phyloP scores from a whole-genome alignment of 1,140 invertebrate genomes.

The Agraylea sexmaculata region DNA sequence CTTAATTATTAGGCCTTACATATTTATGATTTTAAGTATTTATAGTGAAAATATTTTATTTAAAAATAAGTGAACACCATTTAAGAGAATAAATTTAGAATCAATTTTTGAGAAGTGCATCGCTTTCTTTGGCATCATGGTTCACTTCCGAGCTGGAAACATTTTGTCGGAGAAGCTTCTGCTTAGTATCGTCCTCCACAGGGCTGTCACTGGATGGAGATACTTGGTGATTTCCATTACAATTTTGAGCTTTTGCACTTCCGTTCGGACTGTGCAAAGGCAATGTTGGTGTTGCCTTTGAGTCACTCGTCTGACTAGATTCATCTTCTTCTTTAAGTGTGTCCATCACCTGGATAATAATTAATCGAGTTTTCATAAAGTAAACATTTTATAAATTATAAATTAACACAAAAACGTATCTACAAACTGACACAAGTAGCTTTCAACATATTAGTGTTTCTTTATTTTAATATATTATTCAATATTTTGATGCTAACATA shows the following conservation, averaged over 20 bases:
- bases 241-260: slow-evolving; percentile 4
- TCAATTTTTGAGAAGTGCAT: slow-evolving; percentile 18
- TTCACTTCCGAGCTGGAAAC: slow-evolving; percentile 13
- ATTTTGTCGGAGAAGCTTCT: slow-evolving; percentile 14
- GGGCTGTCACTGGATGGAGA: slow-evolving; percentile 9
- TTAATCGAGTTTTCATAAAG: too few relatives aligned
- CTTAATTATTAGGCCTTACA: too few relatives aligned
- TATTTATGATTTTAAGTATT: not conserved
- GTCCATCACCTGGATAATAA: slow-evolving; percentile 10
- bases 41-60: slow-evolving; percentile 4
- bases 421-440: too few relatives aligned
- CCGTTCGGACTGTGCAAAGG: slow-evolving; percentile 16
- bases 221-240: slow-evolving; percentile 9
- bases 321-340: slow-evolving; percentile 17
- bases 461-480: too few relatives aligned
- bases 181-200: not conserved
- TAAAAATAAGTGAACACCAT: not conserved
- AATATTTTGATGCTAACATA: too few relatives aligned
- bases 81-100: not conserved
- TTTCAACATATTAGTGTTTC: too few relatives aligned
- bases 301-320: slow-evolving; percentile 5
- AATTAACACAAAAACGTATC: too few relatives aligned
- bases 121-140: slow-evolving; percentile 18
- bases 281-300: not conserved
- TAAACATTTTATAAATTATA: too few relatives aligned